Percentiles rank a stretch among this genome's conserved stretches.
phyloP scores from a whole-genome alignment of 2,797 vertebrate genomes.

The Channa striata region DNA sequence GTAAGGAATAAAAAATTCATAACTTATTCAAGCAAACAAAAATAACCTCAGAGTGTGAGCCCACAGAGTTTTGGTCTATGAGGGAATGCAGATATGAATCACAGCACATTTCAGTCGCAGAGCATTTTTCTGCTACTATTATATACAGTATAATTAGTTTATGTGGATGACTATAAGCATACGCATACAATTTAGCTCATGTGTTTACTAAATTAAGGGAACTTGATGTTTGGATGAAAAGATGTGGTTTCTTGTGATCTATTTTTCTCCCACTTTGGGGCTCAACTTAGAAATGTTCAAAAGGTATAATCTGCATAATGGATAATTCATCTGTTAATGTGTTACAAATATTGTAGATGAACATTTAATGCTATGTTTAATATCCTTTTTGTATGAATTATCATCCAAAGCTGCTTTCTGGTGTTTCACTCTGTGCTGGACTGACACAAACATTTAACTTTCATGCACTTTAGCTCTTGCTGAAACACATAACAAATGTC shows the following conservation, averaged over 20 bases:
- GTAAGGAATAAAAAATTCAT: constrained; percentile 62
- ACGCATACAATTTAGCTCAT: background rate
- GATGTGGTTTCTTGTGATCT: background rate
- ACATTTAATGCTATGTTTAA: background rate
- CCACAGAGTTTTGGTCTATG: constrained; percentile 24
- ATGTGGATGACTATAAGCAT: background rate
- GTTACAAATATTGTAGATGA: background rate
- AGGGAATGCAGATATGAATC: constrained; percentile 36
- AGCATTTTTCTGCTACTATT: constrained; percentile 3
- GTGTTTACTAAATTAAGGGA: background rate
- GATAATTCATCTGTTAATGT: background rate
- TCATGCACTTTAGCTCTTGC: too few relatives aligned
- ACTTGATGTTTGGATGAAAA: background rate
- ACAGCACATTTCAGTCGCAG: background rate
- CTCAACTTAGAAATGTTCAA: background rate
- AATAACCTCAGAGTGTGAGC: constrained; percentile 44
- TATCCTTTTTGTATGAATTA: too few relatives aligned
- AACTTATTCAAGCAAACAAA: constrained; percentile 73
- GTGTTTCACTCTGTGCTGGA: too few relatives aligned
- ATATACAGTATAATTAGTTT: background rate
- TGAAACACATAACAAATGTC: background rate
- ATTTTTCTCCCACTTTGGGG: background rate
- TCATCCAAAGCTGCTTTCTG: too few relatives aligned
- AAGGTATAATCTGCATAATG: background rate
- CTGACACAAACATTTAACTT: too few relatives aligned